Percentiles rank a stretch among this genome's conserved stretches.
Evolutionary conservation across 1,140 invertebrate species (phyloP).

Genomic region (Cardiocondyla obscurior): DNA sequence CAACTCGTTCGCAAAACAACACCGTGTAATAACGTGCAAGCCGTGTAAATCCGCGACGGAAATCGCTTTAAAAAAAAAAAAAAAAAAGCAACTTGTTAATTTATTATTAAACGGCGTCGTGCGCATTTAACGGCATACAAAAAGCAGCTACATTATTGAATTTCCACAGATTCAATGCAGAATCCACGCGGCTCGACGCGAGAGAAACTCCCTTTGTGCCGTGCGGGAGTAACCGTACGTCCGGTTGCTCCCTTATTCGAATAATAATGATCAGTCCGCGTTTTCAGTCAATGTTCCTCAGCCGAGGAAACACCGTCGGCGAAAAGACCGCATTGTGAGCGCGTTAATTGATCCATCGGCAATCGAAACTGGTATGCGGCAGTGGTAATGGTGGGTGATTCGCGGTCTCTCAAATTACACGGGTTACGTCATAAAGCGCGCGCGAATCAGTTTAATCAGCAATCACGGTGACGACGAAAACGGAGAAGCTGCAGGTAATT

Average conservation of each 20-base stretch:
- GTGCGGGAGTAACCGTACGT: background rate
- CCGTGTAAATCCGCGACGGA: background rate
- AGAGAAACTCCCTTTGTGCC: background rate
- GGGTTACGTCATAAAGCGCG: background rate
- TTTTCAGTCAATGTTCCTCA: too few relatives aligned
- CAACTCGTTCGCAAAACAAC: background rate
- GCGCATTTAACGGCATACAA: background rate
- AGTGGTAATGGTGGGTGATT: background rate
- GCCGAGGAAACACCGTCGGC: background rate
- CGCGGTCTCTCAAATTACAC: background rate
- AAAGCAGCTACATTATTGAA: conserved; percentile 24
- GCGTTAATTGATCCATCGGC: background rate
- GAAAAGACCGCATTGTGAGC: background rate
- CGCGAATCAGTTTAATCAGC: conserved; percentile 20
- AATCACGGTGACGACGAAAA: background rate
- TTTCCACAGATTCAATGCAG: background rate
- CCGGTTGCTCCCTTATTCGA: background rate
- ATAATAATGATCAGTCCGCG: background rate
- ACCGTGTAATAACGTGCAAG: background rate
- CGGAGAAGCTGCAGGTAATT: background rate
- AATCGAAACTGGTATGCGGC: background rate
- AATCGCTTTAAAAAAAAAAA: too few relatives aligned
- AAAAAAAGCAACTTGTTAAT: background rate
- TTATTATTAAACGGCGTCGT: background rate
- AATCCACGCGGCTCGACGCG: background rate